Conservation (phyloP, 2,888 invertebrate genomes). For the Chromoteleia sp. region DNA sequence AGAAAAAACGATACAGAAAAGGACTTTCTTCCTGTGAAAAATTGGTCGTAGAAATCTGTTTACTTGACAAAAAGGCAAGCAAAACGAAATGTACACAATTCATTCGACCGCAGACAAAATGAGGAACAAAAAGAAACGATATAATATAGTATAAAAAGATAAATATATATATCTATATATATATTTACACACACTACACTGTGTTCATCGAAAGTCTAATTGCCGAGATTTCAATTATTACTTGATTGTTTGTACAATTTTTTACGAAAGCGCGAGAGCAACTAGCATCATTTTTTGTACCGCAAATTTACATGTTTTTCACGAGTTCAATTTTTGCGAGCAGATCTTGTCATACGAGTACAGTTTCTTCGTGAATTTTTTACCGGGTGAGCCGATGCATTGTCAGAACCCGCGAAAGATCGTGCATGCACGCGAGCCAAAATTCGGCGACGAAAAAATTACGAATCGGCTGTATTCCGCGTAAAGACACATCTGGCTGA, state of each 20-base stretch:
- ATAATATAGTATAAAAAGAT: neutral
- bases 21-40: constrained; percentile 62
- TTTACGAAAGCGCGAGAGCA: constrained; percentile 45
- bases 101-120: constrained; percentile 26
- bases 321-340: constrained; percentile 53
- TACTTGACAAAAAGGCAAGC: constrained; percentile 55
- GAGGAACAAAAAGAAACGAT: constrained; percentile 15
- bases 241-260: constrained; percentile 59
- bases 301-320: constrained; percentile 61
- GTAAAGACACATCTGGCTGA: constrained; percentile 36
- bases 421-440: too few relatives aligned
- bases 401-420: constrained; percentile 24
- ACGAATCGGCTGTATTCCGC: constrained; percentile 29
- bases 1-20: too few relatives aligned
- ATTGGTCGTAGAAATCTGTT: constrained; percentile 65
- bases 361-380: constrained; percentile 65
- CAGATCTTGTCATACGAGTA: constrained; percentile 58
- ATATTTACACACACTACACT: constrained; percentile 36
- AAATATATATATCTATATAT: constrained; percentile 24
- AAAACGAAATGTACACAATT: constrained; percentile 63
- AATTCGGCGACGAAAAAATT: constrained; percentile 8
- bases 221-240: constrained; percentile 58
- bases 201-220: constrained; percentile 65
- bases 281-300: constrained; percentile 62
- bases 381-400: constrained; percentile 47